These are phyloP conservation scores for Microplitis demolitor DNA, from an alignment of 1,140 invertebrate genomes.

Conservation along the genomic window DNA sequence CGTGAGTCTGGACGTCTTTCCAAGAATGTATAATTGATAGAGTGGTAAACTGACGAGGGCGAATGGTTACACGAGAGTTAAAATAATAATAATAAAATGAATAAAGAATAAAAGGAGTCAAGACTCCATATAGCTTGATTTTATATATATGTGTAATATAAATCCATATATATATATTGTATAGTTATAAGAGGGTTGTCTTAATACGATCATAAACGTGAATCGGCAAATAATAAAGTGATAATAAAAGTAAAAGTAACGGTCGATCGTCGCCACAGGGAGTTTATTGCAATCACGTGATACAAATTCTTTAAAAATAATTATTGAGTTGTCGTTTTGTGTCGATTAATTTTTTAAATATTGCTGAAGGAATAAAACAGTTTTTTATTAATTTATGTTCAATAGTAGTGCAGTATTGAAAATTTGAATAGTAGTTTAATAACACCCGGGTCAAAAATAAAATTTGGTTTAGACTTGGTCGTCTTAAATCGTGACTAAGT, in stretches of 20 bases:
- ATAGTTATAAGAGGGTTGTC: conserved; percentile 25
- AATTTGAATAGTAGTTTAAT: too few relatives aligned
- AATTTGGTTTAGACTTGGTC: too few relatives aligned
- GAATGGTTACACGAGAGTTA: conserved; percentile 7
- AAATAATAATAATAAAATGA: background rate
- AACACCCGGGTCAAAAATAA: too few relatives aligned
- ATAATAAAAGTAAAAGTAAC: conserved; percentile 55
- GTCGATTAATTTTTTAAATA: too few relatives aligned
- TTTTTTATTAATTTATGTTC: too few relatives aligned
- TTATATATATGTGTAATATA: background rate
- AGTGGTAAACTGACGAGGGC: conserved; percentile 46
- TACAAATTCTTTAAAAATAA: conserved; percentile 14
- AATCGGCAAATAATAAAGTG: conserved; percentile 51
- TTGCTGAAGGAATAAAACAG: too few relatives aligned
- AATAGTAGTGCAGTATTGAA: background rate
- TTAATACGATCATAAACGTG: conserved; percentile 50
- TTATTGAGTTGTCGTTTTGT: background rate
- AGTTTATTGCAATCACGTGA: conserved; percentile 45
- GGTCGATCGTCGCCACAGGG: conserved; percentile 44
- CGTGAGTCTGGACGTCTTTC: conserved; percentile 19
- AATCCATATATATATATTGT: background rate
- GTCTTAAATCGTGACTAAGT: too few relatives aligned
- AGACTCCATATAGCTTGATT: conserved; percentile 14
- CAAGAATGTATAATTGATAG: conserved; percentile 48
- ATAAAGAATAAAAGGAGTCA: conserved; percentile 3